Base-by-base conservation (phyloP, 2,888 invertebrate species). In the Macaria liturata region DNA sequence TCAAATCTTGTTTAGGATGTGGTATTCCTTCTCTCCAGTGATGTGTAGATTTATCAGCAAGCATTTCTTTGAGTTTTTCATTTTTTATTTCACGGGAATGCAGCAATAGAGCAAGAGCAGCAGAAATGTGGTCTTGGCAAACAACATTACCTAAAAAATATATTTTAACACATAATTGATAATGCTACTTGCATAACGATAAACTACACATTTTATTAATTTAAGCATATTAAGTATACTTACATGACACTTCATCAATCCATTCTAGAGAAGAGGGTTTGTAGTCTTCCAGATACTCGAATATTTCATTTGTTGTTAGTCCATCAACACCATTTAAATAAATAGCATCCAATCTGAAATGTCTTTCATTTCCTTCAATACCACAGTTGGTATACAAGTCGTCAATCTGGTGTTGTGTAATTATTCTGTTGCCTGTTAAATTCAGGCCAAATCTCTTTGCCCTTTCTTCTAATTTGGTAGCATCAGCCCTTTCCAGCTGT, bases 181-280 rank as follows among this genome's bases (percentile, higher is more conserved):
- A 1, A 2, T 20, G 20, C 20, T 20, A 2, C 20, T 20, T 20
- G 20, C 20, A 20, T 20, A 20, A 20, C 20, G 2, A 20, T 20
- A 20, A 20, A 20, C 20, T 20, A 20, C 20, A 20, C 20, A 20
- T 20, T 20, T 20, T 20, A 20, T 20, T 20, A 20, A 20, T 20
- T 20, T 20, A 20, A 20, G 20, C 20, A 20, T 20, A 20, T 20
- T 20, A n/a, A n/a, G n/a, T n/a, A 20, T 37, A 84, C 93, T 92
- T 88, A 95, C 97, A 97, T 70, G 95, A 95, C 67, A 93, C 88
- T 76, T 96, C 95, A 86, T 95, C 95, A 59, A 97, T 94, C 96
- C 96, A 97, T 85, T 97, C 97, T 51, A 97, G 92, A 7, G 94
- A 94, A 8, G 94, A 88, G n/a, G 97, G 96, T 52, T 94, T 94